Percentiles rank a stretch among this genome's conserved stretches.
Conservation (phyloP, 2,113 vertebrate genomes). For the Sciurus niger region DNA sequence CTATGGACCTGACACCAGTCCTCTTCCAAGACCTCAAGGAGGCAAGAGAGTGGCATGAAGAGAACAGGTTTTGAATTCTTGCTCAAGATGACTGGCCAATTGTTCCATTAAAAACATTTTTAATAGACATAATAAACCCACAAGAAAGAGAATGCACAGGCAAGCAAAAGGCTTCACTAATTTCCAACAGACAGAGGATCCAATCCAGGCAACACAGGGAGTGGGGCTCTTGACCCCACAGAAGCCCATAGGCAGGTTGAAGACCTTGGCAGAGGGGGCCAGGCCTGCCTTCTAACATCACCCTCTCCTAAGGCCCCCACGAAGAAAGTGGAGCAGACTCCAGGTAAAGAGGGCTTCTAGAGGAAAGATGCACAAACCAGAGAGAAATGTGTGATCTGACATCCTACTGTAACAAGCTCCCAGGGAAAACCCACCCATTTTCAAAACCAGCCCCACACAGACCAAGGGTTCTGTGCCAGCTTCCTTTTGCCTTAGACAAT, state of each 20-base stretch:
- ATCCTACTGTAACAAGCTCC: background rate
- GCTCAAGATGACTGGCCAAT: background rate
- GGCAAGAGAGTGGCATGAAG: background rate
- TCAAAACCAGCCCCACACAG: background rate
- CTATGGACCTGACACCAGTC: background rate
- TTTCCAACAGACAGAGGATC: background rate
- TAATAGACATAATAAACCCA: background rate
- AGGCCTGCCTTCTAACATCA: background rate
- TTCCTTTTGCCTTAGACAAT: conserved; percentile 5
- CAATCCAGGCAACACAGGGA: background rate
- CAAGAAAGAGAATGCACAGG: background rate
- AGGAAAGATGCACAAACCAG: background rate
- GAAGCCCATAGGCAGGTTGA: background rate
- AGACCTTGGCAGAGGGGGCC: background rate
- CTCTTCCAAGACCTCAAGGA: background rate
- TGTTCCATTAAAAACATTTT: background rate
- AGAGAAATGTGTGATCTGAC: background rate
- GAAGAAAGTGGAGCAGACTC: background rate
- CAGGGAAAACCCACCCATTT: background rate
- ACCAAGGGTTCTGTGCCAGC: background rate
- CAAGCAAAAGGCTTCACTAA: background rate
- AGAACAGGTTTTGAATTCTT: background rate
- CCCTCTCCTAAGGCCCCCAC: background rate
- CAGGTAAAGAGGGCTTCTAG: background rate
- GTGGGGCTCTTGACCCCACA: background rate